Base-by-base conservation (phyloP, 2,888 invertebrate genomes). In the Andrena trimmerana region DNA sequence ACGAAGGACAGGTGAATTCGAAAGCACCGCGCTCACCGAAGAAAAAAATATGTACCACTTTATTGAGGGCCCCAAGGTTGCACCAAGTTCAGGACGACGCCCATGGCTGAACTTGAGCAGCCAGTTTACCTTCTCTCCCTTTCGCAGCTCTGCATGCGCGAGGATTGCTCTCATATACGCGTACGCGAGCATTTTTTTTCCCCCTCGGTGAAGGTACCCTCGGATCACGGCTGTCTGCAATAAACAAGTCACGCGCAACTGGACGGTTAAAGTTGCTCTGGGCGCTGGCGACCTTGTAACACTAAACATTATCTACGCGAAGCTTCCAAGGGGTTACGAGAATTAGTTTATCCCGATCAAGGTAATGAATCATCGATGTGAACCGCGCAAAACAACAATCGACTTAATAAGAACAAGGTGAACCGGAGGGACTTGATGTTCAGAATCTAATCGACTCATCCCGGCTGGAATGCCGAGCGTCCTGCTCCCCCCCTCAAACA, bases 351-450 rank as follows among this genome's bases (percentile, higher is more conserved):
- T 67, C 42, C 33, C 60, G 66, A 81, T 67, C 62, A n/a, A 66
- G 76, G 50, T 36, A 69, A 76, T 62, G 82, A 83, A 67, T 83
- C 76, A 71, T 60, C 66, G 66, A 10, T 13, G 68, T 48, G 60
- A 50, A 83, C 60, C 36, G 50, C 33, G 70, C 50, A 54, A 67
- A 83, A 75, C 48, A 57, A 76, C 66, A 65, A 59, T 67, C 77
- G 52, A 16, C 13, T 54, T 83, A 82, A 83, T 67, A 83, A 70
- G 82, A 76, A 42, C 83, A 83, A 82, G 83, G 82, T 63, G 54
- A 82, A 57, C 82, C 29, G 42, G 83, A 66, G 67, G 68, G 62
- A 68, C 60, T 16, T 13, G 68, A 1, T 66, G 75, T 2, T 13
- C 20, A n/a, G 54, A 68, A 67, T 67, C 60, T 48, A 59, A 70